Conservation (phyloP, 2,888 invertebrate genomes). For the Dynastes grantii region DNA sequence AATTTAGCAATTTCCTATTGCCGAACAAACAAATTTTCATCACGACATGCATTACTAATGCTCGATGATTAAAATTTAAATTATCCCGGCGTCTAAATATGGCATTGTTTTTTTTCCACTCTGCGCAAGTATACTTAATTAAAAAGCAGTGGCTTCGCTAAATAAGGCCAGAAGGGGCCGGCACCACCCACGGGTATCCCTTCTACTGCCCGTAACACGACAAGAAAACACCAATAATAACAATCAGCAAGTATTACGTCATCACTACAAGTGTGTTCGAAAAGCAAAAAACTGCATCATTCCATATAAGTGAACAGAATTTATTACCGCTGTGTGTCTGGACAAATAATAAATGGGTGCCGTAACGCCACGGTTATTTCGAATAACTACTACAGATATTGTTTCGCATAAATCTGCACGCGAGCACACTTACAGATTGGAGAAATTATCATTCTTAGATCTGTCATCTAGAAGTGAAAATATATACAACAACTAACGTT, state of each 20-base stretch:
- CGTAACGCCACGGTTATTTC: conserved; percentile 35
- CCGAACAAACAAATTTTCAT: conserved; percentile 7
- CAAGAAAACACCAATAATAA: conserved; percentile 56
- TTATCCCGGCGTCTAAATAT: conserved; percentile 37
- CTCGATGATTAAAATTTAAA: conserved; percentile 36
- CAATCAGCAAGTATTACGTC: conserved; percentile 57
- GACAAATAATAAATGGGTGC: conserved; percentile 47
- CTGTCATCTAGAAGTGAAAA: not conserved
- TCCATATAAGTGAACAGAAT: conserved; percentile 46
- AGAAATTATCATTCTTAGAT: conserved; percentile 21
- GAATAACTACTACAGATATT: conserved; percentile 40
- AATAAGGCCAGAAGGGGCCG: conserved; percentile 60
- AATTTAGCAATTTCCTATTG: conserved; percentile 5
- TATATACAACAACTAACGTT: not conserved
- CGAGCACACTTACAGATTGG: conserved; percentile 4
- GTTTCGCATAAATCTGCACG: conserved; percentile 27
- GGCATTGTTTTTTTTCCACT: conserved; percentile 39
- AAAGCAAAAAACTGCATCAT: conserved; percentile 48
- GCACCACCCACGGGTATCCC: conserved; percentile 61
- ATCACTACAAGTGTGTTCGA: conserved; percentile 52
- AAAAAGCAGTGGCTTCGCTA: conserved; percentile 43
- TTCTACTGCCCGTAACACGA: conserved; percentile 53
- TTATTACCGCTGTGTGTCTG: conserved; percentile 42
- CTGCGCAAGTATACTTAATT: conserved; percentile 35
- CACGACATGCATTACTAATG: conserved; percentile 28